Evolutionary conservation across 2,797 vertebrate species (phyloP).

Genomic region (Trachops cirrhosus): DNA sequence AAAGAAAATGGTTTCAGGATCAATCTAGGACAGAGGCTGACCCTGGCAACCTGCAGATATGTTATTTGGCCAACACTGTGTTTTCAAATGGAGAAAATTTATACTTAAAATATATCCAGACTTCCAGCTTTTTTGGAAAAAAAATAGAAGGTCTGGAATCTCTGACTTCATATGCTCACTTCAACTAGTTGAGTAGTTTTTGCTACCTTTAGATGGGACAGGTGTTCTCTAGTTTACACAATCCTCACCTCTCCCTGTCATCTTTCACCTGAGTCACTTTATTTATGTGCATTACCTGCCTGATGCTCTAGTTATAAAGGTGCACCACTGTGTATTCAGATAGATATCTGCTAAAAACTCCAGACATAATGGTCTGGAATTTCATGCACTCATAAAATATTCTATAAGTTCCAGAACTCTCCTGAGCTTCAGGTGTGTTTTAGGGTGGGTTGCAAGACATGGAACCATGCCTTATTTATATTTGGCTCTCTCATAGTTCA

Average conservation of each 20-base stretch:
- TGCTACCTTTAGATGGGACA: not conserved
- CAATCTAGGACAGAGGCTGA: not conserved
- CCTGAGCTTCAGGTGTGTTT: not conserved
- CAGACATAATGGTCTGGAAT: not conserved
- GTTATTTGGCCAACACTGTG: not conserved
- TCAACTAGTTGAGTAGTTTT: not conserved
- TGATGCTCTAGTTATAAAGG: not conserved
- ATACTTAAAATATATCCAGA: not conserved
- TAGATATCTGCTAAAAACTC: not conserved
- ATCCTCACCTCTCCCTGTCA: not conserved
- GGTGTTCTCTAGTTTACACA: not conserved
- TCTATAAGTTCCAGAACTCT: not conserved
- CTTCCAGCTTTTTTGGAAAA: not conserved
- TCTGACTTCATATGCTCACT: not conserved
- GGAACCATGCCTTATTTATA: not conserved
- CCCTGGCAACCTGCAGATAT: not conserved
- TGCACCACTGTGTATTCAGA: not conserved
- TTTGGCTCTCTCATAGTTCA: not conserved
- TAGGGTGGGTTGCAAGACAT: not conserved
- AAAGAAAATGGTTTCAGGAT: not conserved
- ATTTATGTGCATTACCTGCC: not conserved
- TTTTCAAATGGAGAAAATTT: slow-evolving; percentile 26
- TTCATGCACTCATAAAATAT: not conserved
- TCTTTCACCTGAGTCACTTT: not conserved
- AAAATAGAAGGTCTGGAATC: not conserved